A percentile compares a stretch with the other conserved stretches of the same genome.
Conservation (phyloP, 2,888 invertebrate species). For the Athripsodes cinereus region DNA sequence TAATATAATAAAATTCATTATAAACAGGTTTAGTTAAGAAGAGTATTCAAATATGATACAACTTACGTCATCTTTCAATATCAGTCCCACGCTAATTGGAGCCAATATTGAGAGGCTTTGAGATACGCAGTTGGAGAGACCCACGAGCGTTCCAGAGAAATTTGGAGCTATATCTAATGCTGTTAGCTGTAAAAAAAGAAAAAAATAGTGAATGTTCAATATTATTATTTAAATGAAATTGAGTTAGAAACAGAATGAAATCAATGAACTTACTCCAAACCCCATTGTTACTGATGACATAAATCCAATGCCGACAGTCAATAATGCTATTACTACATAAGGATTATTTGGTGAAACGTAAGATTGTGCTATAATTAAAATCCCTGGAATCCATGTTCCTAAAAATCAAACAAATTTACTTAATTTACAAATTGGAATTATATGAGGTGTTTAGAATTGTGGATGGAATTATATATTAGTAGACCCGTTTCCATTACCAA, state of each 20-base stretch:
- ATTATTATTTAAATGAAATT: constrained; percentile 35
- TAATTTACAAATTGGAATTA: too few relatives aligned
- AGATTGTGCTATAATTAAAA: constrained; percentile 54
- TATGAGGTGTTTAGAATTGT: too few relatives aligned
- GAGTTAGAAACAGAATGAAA: constrained; percentile 7
- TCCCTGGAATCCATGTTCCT: constrained; percentile 58
- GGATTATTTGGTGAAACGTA: constrained; percentile 33
- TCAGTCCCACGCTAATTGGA: constrained; percentile 61
- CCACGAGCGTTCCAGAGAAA: constrained; percentile 76
- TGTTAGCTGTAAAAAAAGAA: constrained; percentile 49
- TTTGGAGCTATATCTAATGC: constrained; percentile 79
- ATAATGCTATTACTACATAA: constrained; percentile 50
- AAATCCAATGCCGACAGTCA: constrained; percentile 61
- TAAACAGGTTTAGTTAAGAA: not conserved
- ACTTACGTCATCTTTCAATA: constrained; percentile 52
- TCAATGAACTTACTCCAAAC: constrained; percentile 44
- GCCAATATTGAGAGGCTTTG: constrained; percentile 67
- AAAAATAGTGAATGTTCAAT: not conserved
- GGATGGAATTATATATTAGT: too few relatives aligned
- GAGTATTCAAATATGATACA: too few relatives aligned
- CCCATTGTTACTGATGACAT: constrained; percentile 61
- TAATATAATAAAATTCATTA: not conserved
- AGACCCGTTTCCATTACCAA: too few relatives aligned
- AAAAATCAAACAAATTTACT: constrained; percentile 29
- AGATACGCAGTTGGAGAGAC: constrained; percentile 69